These are phyloP conservation scores for Megathymus violae DNA, from an alignment of 1,140 invertebrate genomes.

Conservation along the genomic window DNA sequence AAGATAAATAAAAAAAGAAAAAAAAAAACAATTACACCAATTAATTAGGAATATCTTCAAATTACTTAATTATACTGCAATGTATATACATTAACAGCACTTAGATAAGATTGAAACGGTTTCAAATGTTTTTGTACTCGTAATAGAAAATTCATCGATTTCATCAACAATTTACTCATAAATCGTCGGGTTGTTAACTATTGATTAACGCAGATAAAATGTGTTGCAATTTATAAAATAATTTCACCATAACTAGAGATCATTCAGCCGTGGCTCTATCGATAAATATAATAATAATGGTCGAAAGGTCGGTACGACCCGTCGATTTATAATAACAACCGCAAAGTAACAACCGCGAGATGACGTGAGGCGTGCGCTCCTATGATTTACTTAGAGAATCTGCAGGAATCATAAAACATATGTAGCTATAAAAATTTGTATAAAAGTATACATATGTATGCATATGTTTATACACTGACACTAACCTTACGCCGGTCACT, in stretches of 20 bases:
- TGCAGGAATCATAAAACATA: constrained; percentile 5
- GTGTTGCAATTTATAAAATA: constrained; percentile 18
- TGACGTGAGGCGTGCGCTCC: constrained; percentile 53
- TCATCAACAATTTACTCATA: not conserved
- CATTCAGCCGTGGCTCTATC: constrained; percentile 36
- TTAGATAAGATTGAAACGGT: no score
- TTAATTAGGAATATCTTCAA: no score
- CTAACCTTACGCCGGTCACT: no score
- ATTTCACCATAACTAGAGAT: constrained; percentile 17
- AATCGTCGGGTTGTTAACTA: not conserved
- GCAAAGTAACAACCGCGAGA: constrained; percentile 54
- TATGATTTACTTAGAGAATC: constrained; percentile 53
- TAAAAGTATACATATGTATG: no score
- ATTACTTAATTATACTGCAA: no score
- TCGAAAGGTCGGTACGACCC: constrained; percentile 50
- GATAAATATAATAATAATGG: constrained; percentile 72
- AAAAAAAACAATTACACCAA: no score
- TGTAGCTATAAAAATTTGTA: no score
- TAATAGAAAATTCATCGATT: no score
- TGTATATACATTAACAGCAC: no score
- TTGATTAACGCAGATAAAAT: constrained; percentile 9
- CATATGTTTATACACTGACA: no score
- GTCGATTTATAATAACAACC: constrained; percentile 72
- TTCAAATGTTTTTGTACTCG: no score
- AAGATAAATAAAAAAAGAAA: no score